Evolutionary conservation across 2,888 invertebrate genomes (phyloP).

Genomic region (Drosophila macrothrix): DNA sequence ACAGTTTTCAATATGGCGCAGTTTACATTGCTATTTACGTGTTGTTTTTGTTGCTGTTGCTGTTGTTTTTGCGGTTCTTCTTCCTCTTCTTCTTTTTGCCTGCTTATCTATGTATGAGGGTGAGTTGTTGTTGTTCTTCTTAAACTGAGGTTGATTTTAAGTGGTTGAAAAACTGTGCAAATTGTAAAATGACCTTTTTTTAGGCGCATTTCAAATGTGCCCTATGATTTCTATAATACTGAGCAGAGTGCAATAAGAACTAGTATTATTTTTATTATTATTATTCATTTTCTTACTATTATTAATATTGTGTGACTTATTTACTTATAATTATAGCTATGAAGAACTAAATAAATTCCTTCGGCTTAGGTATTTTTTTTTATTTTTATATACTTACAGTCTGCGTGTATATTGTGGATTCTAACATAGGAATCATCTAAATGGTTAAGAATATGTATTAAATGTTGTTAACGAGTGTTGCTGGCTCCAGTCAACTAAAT

Average conservation of each 20-base stretch:
- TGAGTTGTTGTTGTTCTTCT: constrained; percentile 19
- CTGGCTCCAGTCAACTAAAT: not conserved
- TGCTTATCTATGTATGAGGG: constrained; percentile 45
- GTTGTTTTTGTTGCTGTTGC: not conserved
- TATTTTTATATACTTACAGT: too few relatives aligned
- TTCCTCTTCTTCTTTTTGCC: constrained; percentile 24
- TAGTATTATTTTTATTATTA: not conserved
- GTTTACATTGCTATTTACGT: constrained; percentile 58
- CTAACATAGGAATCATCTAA: not conserved
- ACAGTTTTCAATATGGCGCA: constrained; percentile 72
- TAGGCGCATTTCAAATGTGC: not conserved
- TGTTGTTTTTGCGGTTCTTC: not conserved
- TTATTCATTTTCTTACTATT: not conserved
- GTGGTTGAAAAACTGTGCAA: constrained; percentile 38
- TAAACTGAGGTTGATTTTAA: constrained; percentile 39
- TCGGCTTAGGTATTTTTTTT: not conserved
- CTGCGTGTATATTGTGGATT: not conserved
- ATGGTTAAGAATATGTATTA: not conserved
- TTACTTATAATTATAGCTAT: not conserved
- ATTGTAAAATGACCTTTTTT: constrained; percentile 18
- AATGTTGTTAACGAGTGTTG: too few relatives aligned
- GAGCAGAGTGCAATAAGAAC: not conserved
- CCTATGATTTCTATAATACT: not conserved
- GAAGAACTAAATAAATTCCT: too few relatives aligned
- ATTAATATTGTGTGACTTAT: not conserved